Evolutionary conservation across 2,888 invertebrate species (phyloP).

Genomic region (Scaptomyza caliginosa): DNA sequence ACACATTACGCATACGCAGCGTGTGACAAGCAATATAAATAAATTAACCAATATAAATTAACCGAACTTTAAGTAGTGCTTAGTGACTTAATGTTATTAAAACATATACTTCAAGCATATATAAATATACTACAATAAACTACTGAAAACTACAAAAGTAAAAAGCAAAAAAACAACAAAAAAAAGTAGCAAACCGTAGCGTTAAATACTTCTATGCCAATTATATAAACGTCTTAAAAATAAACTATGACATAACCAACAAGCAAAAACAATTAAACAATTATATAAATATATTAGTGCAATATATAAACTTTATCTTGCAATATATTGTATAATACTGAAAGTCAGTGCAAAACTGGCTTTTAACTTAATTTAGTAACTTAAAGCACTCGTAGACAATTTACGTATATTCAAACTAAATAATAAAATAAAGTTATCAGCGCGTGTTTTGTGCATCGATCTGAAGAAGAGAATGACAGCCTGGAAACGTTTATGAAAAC

Average conservation of each 20-base stretch:
- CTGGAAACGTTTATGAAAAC: neutral
- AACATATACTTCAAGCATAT: slow-evolving; percentile 11
- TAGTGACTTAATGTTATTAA: slow-evolving; percentile 35
- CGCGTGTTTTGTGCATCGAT: slow-evolving; percentile 24
- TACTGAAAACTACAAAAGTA: slow-evolving; percentile 1
- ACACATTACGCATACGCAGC: slow-evolving; percentile 49
- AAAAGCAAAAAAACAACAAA: neutral
- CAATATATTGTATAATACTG: slow-evolving; percentile 4
- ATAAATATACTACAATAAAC: slow-evolving; percentile 7
- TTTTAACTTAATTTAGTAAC: slow-evolving; percentile 30
- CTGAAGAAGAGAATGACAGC: neutral
- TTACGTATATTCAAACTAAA: neutral
- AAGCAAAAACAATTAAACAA: slow-evolving; percentile 18
- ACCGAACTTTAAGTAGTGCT: slow-evolving; percentile 34
- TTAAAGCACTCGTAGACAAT: slow-evolving; percentile 57
- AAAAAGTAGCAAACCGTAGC: slow-evolving; percentile 31
- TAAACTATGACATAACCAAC: slow-evolving; percentile 37
- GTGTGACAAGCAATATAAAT: slow-evolving; percentile 12
- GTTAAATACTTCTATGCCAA: slow-evolving; percentile 25
- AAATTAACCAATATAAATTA: slow-evolving; percentile 22
- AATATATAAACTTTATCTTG: slow-evolving; percentile 29
- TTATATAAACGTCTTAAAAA: slow-evolving; percentile 39
- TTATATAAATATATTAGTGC: slow-evolving; percentile 44
- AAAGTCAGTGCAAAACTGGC: slow-evolving; percentile 11
- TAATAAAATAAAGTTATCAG: slow-evolving; percentile 16